Percentiles rank a stretch among this genome's conserved stretches.
Evolutionary conservation across 2,888 invertebrate genomes (phyloP).

Genomic region (Drosophila paracracens): DNA sequence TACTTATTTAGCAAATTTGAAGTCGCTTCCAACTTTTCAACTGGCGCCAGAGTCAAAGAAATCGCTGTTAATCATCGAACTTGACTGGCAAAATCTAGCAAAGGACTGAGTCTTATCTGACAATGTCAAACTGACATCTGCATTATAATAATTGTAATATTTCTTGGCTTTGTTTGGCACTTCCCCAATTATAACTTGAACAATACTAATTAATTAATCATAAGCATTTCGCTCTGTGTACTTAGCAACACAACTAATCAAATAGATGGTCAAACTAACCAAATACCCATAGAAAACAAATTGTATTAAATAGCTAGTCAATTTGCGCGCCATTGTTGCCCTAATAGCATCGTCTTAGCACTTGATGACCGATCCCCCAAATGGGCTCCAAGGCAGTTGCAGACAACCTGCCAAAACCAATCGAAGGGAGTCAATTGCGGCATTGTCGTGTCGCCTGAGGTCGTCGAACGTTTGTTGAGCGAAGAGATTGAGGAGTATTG

Average conservation of each 20-base stretch:
- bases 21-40: background rate
- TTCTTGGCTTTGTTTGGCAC: background rate
- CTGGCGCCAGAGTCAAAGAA: background rate
- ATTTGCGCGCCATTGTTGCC: conserved; percentile 25
- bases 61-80: background rate
- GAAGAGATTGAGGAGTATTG: background rate
- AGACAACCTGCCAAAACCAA: conserved; percentile 60
- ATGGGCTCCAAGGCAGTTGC: background rate
- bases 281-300: conserved; percentile 33
- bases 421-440: conserved; percentile 76
- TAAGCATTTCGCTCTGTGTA: background rate
- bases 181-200: background rate
- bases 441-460: conserved; percentile 57
- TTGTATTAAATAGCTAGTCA: conserved; percentile 32
- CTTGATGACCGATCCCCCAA: background rate
- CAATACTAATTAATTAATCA: background rate
- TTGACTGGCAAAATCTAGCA: background rate
- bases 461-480: conserved; percentile 41
- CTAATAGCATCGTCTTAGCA: background rate
- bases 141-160: background rate
- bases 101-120: background rate
- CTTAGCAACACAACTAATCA: background rate
- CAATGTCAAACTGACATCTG: background rate
- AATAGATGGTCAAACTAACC: background rate
- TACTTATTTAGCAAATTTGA: background rate